These are phyloP conservation scores for Hydrolagus affinis DNA, from an alignment of 2,113 vertebrate genomes.

Conservation along the genomic window DNA sequence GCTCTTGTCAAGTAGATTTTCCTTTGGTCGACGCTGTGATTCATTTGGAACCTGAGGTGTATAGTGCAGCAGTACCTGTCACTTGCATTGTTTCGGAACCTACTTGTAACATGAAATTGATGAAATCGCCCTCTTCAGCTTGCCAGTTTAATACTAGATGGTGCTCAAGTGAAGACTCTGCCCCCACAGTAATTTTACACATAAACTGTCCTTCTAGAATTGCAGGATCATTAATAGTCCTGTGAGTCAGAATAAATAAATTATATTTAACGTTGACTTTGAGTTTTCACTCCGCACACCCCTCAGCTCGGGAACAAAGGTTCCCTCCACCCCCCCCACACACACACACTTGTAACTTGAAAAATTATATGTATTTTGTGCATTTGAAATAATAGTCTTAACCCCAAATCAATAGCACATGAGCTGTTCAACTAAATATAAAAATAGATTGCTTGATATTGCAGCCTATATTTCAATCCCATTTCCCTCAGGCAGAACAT, in stretches of 20 bases:
- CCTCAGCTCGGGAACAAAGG: neutral
- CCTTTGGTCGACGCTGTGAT: neutral
- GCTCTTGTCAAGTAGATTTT: neutral
- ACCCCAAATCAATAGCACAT: neutral
- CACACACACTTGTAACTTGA: neutral
- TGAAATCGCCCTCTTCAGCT: conserved; percentile 22
- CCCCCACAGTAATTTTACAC: neutral
- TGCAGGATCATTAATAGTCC: neutral
- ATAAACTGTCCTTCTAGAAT: conserved; percentile 23
- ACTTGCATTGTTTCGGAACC: conserved; percentile 19
- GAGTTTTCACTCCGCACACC: neutral
- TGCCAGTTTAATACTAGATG: conserved; percentile 2
- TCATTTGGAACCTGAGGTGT: conserved; percentile 18
- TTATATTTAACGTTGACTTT: conserved; percentile 3
- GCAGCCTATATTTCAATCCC: neutral
- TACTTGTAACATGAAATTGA: conserved; percentile 21
- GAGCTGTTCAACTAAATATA: neutral
- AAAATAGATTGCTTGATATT: neutral
- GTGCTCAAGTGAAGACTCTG: neutral
- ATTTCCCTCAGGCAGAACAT: neutral
- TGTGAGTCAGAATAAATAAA: conserved; percentile 22
- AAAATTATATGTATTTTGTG: neutral
- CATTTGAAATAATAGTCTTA: neutral
- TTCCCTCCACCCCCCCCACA: too few species aligned
- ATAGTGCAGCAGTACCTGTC: conserved; percentile 3